Evolutionary conservation across 1,140 invertebrate species (phyloP).

Genomic region (Paralvinella palmiformis): DNA sequence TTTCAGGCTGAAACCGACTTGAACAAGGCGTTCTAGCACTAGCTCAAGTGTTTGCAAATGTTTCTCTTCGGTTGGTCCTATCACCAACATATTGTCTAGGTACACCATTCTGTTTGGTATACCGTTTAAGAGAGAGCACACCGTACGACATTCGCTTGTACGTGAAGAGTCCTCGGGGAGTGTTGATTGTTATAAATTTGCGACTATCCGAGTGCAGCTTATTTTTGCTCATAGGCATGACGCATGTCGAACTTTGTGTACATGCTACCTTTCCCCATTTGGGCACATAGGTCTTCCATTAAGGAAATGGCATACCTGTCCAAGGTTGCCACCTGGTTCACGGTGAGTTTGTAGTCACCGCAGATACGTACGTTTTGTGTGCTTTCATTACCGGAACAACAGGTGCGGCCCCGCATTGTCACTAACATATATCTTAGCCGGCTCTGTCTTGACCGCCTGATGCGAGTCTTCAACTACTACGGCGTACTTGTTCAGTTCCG

Average conservation of each 20-base stretch:
- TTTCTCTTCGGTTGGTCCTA: slow-evolving; percentile 20
- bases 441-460: background rate
- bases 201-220: background rate
- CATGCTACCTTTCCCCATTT: slow-evolving; percentile 27
- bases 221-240: slow-evolving; percentile 27
- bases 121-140: slow-evolving; percentile 39
- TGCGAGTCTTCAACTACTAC: background rate
- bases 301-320: slow-evolving; percentile 32
- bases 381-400: slow-evolving; percentile 9
- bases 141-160: no score
- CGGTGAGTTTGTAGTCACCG: slow-evolving; percentile 12
- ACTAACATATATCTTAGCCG: background rate
- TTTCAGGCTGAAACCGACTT: slow-evolving; percentile 11
- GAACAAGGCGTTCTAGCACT: slow-evolving; percentile 6
- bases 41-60: slow-evolving; percentile 9
- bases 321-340: slow-evolving; percentile 12
- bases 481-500: background rate
- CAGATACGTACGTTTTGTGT: slow-evolving; percentile 7
- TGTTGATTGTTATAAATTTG: slow-evolving; percentile 7
- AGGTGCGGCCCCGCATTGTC: background rate
- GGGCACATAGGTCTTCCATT: slow-evolving; percentile 32
- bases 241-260: slow-evolving; percentile 39
- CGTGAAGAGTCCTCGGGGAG: slow-evolving; percentile 4
- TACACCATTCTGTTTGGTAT: slow-evolving; percentile 21
- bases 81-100: slow-evolving; percentile 21